phyloP scores from a whole-genome alignment of 2,888 invertebrate genomes.

The Polydrusus tereticollis region DNA sequence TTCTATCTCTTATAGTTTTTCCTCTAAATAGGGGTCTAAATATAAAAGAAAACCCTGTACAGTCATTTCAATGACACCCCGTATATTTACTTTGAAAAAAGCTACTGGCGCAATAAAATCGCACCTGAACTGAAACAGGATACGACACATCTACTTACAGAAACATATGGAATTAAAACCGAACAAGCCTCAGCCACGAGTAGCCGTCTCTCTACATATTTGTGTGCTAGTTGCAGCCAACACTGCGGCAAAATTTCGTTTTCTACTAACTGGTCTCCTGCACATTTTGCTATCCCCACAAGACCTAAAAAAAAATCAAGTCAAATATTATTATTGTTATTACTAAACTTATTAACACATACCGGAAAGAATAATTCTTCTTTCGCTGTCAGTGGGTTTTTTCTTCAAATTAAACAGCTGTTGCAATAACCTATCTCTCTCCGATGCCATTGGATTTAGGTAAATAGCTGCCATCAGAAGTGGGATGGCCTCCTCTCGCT shows the following conservation, averaged over 20 bases:
- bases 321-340: background rate
- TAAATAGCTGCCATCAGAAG: constrained; percentile 74
- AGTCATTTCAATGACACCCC: too few species aligned
- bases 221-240: constrained; percentile 80
- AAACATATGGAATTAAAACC: constrained; percentile 75
- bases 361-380: constrained; percentile 72
- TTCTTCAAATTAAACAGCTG: constrained; percentile 80
- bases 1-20: too few species aligned
- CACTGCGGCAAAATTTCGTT: constrained; percentile 78
- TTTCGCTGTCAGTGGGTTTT: constrained; percentile 76
- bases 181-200: constrained; percentile 79
- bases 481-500: constrained; percentile 78
- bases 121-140: too few species aligned
- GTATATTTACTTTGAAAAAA: too few species aligned
- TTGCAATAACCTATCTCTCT: constrained; percentile 75
- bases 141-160: constrained; percentile 67
- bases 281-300: constrained; percentile 67
- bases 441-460: constrained; percentile 71
- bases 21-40: too few species aligned
- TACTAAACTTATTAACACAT: constrained; percentile 37
- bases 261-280: constrained; percentile 71
- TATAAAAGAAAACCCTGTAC: too few species aligned
- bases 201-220: constrained; percentile 75
- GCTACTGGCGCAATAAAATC: too few species aligned
- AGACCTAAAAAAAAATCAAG: constrained; percentile 64